Base-by-base conservation (phyloP, 2,888 invertebrate species). In the Nomada fucata region DNA sequence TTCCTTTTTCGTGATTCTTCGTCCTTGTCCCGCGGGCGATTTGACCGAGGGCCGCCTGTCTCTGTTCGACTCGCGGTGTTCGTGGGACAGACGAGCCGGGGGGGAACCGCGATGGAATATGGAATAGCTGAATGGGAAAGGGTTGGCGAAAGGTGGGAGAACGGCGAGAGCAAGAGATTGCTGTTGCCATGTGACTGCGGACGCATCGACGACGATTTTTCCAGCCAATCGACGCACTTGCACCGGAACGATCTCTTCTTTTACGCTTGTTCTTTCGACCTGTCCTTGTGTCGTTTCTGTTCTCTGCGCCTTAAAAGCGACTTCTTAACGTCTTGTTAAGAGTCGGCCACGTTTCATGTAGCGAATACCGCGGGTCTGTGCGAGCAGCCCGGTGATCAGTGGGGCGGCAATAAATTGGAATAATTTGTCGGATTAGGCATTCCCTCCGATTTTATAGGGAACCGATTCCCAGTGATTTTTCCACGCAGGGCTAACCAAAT, bases 111-210 rank as follows among this genome's bases (percentile, higher is more conserved):
- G 87, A 88, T 36, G 79, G 87, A 83, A 82, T 81, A 84, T 86
- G 78, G 78, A 85, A 89, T 88, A 87, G 75, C 78, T 70, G 87
- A 82, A 83, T 72, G 76, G 2, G 63, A 72, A 72, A 78, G 73
- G 81, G 59, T 20, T 36, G 26, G 70, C 18, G 29, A 75, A 63
- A 57, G 71, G 68, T 65, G 77, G 84, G 76, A 76, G 88, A 78
- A 83, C 53, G 73, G 60, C 74, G 50, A 23, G 59, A 82, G 63
- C 84, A 75, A 63, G 76, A 82, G 84, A 86, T 84, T 75, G 79
- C 86, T 88, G 89, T 89, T 83, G 88, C 89, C 84, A 86, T 89
- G 89, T 89, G 84, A 83, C 80, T 79, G 80, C 78, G 67, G 75
- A 86, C 79, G 81, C 85, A 87, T 82, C 79, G 83, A 77, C 76